Conservation (phyloP, 2,888 invertebrate species). For the Ditylenchus weischeri region DNA sequence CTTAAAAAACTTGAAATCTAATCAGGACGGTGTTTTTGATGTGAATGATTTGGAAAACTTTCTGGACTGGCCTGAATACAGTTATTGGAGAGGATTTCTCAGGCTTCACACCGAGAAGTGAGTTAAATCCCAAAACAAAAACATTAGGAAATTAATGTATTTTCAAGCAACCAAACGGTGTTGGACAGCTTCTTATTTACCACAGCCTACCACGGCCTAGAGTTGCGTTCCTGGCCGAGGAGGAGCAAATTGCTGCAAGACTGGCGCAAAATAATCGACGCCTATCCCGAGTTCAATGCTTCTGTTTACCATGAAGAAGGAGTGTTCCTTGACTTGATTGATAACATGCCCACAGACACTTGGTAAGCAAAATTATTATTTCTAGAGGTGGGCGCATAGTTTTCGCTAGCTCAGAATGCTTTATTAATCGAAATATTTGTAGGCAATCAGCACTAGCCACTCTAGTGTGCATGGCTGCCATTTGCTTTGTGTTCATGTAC, state of each 20-base stretch:
- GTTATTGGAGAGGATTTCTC: conserved; percentile 48
- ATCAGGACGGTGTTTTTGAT: conserved; percentile 29
- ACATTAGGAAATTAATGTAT: too few relatives aligned
- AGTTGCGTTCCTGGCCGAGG: conserved; percentile 21
- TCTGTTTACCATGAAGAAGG: conserved; percentile 51
- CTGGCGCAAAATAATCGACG: conserved; percentile 20
- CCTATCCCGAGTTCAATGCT: conserved; percentile 39
- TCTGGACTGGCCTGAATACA: conserved; percentile 49
- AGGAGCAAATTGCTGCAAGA: conserved; percentile 16
- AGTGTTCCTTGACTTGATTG: conserved; percentile 54
- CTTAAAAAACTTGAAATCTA: conserved; percentile 9
- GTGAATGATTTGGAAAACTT: conserved; percentile 37
- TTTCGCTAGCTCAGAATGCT: neutral
- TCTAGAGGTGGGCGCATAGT: too few relatives aligned
- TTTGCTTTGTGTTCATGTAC: conserved; percentile 50
- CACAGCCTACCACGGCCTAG: conserved; percentile 41
- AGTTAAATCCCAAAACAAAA: neutral
- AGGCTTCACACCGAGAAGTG: conserved; percentile 46
- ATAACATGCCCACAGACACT: conserved; percentile 55
- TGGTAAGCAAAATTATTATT: too few relatives aligned
- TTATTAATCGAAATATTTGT: neutral
- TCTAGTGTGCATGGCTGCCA: conserved; percentile 47
- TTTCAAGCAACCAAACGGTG: conserved; percentile 15
- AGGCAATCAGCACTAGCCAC: conserved; percentile 50
- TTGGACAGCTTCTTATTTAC: conserved; percentile 55